A percentile compares a stretch with the other conserved stretches of the same genome.
Conservation (phyloP, 2,888 invertebrate genomes). For the Agrochola lychnidis region DNA sequence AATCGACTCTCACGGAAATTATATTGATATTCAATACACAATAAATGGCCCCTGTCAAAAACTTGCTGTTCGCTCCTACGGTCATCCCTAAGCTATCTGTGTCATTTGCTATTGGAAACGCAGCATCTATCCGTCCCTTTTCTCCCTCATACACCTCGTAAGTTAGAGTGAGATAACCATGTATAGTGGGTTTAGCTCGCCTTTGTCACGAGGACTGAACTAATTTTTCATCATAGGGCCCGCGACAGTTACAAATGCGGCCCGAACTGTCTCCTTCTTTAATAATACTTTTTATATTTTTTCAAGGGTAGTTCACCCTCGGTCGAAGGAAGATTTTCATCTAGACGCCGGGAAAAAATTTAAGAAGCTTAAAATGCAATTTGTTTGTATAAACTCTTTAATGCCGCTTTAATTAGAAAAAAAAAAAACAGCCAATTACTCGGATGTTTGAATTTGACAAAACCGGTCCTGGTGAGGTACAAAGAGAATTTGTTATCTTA, state of each 20-base stretch:
- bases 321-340: constrained; percentile 88
- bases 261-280: constrained; percentile 91
- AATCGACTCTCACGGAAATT: constrained; percentile 90
- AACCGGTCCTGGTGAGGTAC: constrained; percentile 20
- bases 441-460: constrained; percentile 46
- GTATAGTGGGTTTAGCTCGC: constrained; percentile 88
- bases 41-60: constrained; percentile 90
- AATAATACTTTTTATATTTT: constrained; percentile 90
- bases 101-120: constrained; percentile 90
- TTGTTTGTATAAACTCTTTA: constrained; percentile 83
- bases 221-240: constrained; percentile 91
- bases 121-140: constrained; percentile 78
- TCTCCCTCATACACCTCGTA: constrained; percentile 69
- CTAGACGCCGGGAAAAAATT: constrained; percentile 82
- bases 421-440: constrained; percentile 67
- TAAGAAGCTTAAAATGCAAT: constrained; percentile 87
- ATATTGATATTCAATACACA: constrained; percentile 91
- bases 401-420: constrained; percentile 78
- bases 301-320: constrained; percentile 89
- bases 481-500: constrained; percentile 4
- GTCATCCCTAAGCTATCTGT: constrained; percentile 91
- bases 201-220: constrained; percentile 90
- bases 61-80: constrained; percentile 91
- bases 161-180: constrained; percentile 82
- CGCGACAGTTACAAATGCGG: constrained; percentile 90